Evolutionary conservation across 2,797 vertebrate species (phyloP).

Genomic region (Rhinoraja longicauda): DNA sequence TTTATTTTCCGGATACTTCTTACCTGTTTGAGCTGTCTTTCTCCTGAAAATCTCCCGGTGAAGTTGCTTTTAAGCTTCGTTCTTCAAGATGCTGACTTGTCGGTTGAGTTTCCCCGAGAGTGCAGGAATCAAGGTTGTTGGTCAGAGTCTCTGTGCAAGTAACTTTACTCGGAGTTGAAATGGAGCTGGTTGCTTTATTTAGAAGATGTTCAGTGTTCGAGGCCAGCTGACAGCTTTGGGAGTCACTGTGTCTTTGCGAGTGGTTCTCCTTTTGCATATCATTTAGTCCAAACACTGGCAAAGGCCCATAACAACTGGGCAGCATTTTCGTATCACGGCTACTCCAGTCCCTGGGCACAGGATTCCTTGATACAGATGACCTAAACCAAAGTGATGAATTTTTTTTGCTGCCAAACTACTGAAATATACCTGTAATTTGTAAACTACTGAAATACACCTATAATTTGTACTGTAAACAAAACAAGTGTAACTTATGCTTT

Average conservation of each 20-base stretch:
- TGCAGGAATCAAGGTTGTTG: conserved; percentile 2
- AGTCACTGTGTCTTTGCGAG: neutral
- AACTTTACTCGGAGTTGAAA: conserved; percentile 6
- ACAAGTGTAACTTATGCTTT: neutral
- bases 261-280: conserved; percentile 16
- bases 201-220: conserved; percentile 1
- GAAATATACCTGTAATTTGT: neutral
- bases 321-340: neutral
- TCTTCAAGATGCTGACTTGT: neutral
- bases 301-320: neutral
- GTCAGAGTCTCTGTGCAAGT: neutral
- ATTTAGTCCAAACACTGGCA: neutral
- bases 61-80: neutral
- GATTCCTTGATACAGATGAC: neutral
- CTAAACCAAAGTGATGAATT: neutral
- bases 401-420: neutral
- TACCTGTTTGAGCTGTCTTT: conserved; percentile 18
- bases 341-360: neutral
- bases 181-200: conserved; percentile 8
- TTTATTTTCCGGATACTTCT: neutral
- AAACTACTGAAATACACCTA: neutral
- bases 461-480: neutral
- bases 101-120: neutral
- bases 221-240: neutral
- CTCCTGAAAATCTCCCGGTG: neutral